A percentile compares a stretch with the other conserved stretches of the same genome.
Conservation (phyloP, 2,888 invertebrate species). For the Drosophila lacicola region DNA sequence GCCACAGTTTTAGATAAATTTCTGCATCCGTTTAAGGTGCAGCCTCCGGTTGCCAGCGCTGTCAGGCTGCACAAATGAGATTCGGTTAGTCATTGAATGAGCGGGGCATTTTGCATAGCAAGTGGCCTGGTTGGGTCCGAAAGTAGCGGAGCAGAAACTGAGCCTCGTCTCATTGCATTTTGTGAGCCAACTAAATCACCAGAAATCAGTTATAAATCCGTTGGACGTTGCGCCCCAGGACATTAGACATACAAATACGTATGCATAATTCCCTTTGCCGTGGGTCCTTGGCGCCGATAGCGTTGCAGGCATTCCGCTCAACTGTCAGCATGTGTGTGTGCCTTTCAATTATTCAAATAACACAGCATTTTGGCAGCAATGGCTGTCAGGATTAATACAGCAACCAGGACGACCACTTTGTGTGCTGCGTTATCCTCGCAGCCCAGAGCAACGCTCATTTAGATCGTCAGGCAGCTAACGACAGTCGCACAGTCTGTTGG, state of each 20-base stretch:
- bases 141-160: conserved; percentile 13
- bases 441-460: conserved; percentile 49
- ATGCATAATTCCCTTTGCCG: conserved; percentile 81
- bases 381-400: conserved; percentile 26
- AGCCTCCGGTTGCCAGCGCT: conserved; percentile 16
- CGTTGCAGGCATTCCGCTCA: conserved; percentile 31
- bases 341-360: conserved; percentile 77
- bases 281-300: conserved; percentile 54
- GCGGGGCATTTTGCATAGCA: conserved; percentile 65
- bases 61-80: conserved; percentile 59
- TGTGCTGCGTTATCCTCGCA: conserved; percentile 34
- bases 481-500: conserved; percentile 17
- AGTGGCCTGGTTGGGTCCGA: conserved; percentile 31
- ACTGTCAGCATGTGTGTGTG: conserved; percentile 9
- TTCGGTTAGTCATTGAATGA: conserved; percentile 51
- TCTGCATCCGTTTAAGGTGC: conserved; percentile 58
- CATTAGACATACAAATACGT: conserved; percentile 77
- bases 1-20: conserved; percentile 37
- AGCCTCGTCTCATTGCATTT: conserved; percentile 66
- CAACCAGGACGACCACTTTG: conserved; percentile 13
- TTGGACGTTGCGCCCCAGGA: conserved; percentile 56
- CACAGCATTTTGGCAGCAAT: conserved; percentile 64
- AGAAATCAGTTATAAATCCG: conserved; percentile 80
- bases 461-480: conserved; percentile 40
- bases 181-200: conserved; percentile 74